Evolutionary conservation across 2,888 invertebrate species (phyloP).

Genomic region (Blastobasis adustella): DNA sequence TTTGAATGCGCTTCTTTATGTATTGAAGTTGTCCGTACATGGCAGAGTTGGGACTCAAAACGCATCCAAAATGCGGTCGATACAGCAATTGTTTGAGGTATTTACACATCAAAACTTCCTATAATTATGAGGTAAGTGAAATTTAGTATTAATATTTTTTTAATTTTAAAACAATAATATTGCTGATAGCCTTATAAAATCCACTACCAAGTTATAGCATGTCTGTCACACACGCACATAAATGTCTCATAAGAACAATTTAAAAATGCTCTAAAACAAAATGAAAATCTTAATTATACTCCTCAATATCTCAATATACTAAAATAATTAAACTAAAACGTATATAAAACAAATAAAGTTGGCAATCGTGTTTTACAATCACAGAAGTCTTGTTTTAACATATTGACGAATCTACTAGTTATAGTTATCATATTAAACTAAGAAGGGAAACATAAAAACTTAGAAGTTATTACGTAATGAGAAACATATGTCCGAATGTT

Average conservation of each 20-base stretch:
- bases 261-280: constrained; percentile 16
- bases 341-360: constrained; percentile 30
- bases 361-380: constrained; percentile 44
- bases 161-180: neutral
- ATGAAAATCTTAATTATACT: constrained; percentile 6
- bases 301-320: constrained; percentile 19
- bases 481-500: constrained; percentile 19
- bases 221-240: neutral
- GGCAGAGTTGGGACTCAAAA: too few species aligned
- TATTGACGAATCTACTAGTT: constrained; percentile 10
- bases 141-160: too few species aligned
- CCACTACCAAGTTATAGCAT: too few species aligned
- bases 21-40: too few species aligned
- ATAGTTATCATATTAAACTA: neutral
- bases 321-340: constrained; percentile 30
- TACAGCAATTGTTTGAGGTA: neutral
- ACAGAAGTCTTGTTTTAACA: constrained; percentile 41
- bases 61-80: too few species aligned
- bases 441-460: constrained; percentile 9
- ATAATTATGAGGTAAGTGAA: too few species aligned
- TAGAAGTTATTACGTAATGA: constrained; percentile 24
- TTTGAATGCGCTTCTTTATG: too few species aligned
- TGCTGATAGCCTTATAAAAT: too few species aligned
- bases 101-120: neutral
- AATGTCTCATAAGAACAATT: constrained; percentile 10